Evolutionary conservation across 2,888 invertebrate genomes (phyloP).

Genomic region (Chrysolina americana): DNA sequence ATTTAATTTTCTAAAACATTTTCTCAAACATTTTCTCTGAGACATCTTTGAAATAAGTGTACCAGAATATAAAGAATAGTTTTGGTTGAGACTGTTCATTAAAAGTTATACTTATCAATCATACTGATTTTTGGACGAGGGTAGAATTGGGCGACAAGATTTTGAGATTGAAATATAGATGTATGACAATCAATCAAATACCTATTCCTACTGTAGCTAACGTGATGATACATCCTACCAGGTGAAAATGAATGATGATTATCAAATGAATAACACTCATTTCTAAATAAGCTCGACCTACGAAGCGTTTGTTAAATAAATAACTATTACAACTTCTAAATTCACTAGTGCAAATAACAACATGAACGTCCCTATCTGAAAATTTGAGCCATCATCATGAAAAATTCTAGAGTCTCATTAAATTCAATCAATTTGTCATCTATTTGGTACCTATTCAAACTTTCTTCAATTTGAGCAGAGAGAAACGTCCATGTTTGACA

Average conservation of each 20-base stretch:
- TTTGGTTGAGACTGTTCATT: too few species aligned
- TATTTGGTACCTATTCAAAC: too few species aligned
- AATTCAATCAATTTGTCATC: too few species aligned
- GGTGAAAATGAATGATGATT: slow-evolving; percentile 36
- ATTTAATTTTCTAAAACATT: too few species aligned
- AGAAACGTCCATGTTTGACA: too few species aligned
- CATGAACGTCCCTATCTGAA: slow-evolving; percentile 35
- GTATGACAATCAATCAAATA: slow-evolving; percentile 7
- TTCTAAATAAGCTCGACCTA: slow-evolving; percentile 43
- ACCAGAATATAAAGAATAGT: too few species aligned
- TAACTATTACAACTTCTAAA: slow-evolving; percentile 53
- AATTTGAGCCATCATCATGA: too few species aligned
- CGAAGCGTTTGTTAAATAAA: slow-evolving; percentile 49
- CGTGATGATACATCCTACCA: slow-evolving; percentile 31
- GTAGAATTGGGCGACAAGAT: background rate
- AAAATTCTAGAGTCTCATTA: too few species aligned
- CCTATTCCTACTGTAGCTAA: slow-evolving; percentile 22
- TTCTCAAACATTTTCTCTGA: too few species aligned
- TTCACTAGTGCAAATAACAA: slow-evolving; percentile 33
- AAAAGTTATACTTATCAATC: too few species aligned
- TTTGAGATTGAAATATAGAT: background rate
- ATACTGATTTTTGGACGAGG: background rate
- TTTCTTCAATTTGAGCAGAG: too few species aligned
- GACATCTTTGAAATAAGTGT: too few species aligned
- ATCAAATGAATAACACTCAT: slow-evolving; percentile 37